Conservation (phyloP, 2,888 invertebrate species). For the Sympetrum striolatum region DNA sequence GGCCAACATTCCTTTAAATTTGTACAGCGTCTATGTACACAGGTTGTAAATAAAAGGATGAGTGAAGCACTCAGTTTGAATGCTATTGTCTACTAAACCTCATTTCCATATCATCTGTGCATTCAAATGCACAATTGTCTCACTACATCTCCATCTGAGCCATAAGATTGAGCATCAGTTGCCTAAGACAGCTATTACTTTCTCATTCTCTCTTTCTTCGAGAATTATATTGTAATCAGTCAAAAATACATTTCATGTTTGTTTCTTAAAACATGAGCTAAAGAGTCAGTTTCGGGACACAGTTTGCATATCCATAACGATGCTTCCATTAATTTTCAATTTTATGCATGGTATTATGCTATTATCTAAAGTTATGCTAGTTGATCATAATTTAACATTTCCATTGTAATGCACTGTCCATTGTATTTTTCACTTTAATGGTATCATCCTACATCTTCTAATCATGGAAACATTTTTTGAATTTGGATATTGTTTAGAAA, state of each 20-base stretch:
- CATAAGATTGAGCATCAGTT: neutral
- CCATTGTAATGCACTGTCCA: neutral
- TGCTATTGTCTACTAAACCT: neutral
- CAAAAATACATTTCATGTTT: neutral
- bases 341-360: neutral
- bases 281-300: neutral
- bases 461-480: neutral
- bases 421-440: neutral
- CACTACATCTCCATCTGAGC: neutral
- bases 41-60: constrained; percentile 40
- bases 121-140: neutral
- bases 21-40: constrained; percentile 44
- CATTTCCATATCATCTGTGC: neutral
- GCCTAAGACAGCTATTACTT: neutral
- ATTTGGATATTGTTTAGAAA: neutral
- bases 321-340: neutral
- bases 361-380: neutral
- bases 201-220: neutral
- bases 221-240: neutral
- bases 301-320: neutral
- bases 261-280: neutral
- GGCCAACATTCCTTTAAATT: constrained; percentile 40
- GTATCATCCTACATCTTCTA: neutral
- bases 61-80: constrained; percentile 14
- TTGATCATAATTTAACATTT: neutral